Conservation (phyloP, 2,797 vertebrate genomes). For the Streptopelia turtur region DNA sequence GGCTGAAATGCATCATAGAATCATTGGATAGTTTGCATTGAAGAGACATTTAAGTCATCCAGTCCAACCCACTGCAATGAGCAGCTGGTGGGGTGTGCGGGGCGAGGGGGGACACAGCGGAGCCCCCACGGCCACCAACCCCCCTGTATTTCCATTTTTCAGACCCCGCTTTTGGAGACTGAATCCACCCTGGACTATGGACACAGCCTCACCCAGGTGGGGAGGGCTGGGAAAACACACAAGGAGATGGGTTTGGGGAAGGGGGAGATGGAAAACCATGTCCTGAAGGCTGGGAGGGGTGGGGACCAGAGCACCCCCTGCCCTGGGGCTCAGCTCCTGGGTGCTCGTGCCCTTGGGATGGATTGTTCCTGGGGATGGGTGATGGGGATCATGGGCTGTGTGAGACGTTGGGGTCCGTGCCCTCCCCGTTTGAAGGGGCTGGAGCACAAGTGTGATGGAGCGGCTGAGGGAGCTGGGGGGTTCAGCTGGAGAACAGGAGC, state of each 20-base stretch:
- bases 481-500: too few species aligned
- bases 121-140: too few species aligned
- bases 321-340: fast-evolving
- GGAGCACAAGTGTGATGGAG: too few species aligned
- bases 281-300: neutral
- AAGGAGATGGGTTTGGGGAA: fast-evolving
- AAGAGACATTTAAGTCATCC: too few species aligned
- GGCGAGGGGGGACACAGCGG: too few species aligned
- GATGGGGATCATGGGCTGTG: too few species aligned
- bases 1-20: too few species aligned
- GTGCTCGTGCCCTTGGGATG: fast-evolving
- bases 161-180: slow-evolving; percentile 90
- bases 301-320: fast-evolving
- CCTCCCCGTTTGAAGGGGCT: too few species aligned
- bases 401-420: neutral
- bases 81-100: too few species aligned
- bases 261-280: neutral
- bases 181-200: slow-evolving; percentile 76
- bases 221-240: fast-evolving
- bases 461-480: too few species aligned
- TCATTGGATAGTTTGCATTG: too few species aligned
- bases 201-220: slow-evolving; percentile 89
- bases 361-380: fast-evolving
- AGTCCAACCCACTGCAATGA: too few species aligned
- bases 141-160: neutral